Evolutionary conservation across 2,113 vertebrate species (phyloP).

Genomic region (Pterocles orientalis): DNA sequence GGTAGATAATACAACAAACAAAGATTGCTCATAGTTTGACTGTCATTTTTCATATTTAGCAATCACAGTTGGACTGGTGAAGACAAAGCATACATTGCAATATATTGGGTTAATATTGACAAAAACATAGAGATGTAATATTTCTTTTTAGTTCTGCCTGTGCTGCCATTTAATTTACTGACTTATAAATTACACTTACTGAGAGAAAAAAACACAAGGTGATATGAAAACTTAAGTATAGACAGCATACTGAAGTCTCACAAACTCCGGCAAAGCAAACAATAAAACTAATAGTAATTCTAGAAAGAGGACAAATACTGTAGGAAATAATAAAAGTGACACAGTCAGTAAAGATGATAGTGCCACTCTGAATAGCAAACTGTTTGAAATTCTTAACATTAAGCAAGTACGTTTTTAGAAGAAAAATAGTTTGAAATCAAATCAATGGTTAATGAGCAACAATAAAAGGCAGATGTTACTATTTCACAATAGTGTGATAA

Average conservation of each 20-base stretch:
- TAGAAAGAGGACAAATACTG: background rate
- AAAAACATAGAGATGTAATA: conserved; percentile 10
- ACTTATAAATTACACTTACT: background rate
- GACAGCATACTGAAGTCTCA: background rate
- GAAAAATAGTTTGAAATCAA: background rate
- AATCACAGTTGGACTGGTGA: background rate
- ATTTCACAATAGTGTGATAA: background rate
- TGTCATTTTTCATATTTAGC: conserved; percentile 40
- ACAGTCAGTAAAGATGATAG: background rate
- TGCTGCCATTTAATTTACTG: conserved; percentile 1
- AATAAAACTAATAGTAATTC: background rate
- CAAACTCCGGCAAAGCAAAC: background rate
- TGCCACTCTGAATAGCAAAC: background rate
- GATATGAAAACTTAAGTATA: background rate
- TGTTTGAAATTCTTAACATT: background rate
- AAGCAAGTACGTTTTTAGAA: background rate
- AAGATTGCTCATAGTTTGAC: background rate
- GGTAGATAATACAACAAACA: conserved; percentile 19
- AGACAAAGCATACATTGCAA: conserved; percentile 11
- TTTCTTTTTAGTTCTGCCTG: conserved; percentile 13
- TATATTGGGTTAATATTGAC: conserved; percentile 47
- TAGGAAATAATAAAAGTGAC: background rate
- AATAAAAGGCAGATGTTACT: background rate
- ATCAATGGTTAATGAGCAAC: background rate
- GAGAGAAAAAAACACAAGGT: background rate